Evolutionary conservation across 2,797 vertebrate genomes (phyloP).

Genomic region (Cuculus canorus): DNA sequence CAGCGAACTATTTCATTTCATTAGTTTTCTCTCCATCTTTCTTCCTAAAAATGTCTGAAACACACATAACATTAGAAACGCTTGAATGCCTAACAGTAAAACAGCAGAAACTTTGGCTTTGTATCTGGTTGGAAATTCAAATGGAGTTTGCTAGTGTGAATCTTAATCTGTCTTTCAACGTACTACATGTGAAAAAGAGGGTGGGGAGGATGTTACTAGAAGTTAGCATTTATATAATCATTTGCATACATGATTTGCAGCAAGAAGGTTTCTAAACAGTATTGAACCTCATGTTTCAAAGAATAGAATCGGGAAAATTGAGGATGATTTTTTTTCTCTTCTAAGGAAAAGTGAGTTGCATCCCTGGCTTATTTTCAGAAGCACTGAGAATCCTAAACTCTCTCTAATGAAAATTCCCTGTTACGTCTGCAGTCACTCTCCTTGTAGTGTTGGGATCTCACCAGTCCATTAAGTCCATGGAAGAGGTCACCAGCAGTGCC

Average conservation of each 20-base stretch:
- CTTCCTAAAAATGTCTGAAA: neutral
- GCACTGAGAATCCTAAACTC: neutral
- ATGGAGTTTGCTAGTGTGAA: neutral
- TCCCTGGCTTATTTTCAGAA: neutral
- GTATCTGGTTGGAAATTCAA: slow-evolving; percentile 10
- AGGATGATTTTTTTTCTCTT: too few relatives aligned
- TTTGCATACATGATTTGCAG: neutral
- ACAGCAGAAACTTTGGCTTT: neutral
- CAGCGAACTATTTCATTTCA: neutral
- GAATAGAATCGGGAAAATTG: fast-evolving
- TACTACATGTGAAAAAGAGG: neutral
- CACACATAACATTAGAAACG: neutral
- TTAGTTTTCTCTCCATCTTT: neutral
- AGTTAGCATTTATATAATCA: neutral
- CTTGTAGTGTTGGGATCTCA: neutral
- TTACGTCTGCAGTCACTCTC: neutral
- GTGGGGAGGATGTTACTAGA: neutral
- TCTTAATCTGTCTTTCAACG: neutral
- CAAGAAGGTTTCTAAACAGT: neutral
- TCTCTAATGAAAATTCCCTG: neutral
- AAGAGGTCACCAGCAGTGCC: neutral
- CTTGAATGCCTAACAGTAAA: neutral
- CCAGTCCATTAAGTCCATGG: neutral
- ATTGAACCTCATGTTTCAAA: slow-evolving; percentile 14
- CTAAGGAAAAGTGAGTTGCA: neutral